Evolutionary conservation across 2,113 vertebrate genomes (phyloP).

Genomic region (Nerophis lumbriciformis): DNA sequence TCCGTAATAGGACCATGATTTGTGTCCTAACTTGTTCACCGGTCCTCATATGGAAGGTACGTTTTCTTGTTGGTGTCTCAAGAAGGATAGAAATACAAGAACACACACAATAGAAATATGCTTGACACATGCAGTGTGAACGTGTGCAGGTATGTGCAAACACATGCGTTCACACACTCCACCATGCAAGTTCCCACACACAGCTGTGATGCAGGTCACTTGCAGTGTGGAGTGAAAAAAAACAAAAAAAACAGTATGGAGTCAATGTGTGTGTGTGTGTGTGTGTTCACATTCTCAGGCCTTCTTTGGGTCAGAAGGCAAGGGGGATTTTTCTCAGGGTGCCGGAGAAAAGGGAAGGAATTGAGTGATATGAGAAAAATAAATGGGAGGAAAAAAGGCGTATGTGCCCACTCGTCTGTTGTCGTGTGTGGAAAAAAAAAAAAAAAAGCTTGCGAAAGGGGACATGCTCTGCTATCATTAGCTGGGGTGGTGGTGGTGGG

Average conservation of each 20-base stretch:
- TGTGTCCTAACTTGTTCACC: too few species aligned
- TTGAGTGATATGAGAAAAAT: constrained; percentile 68
- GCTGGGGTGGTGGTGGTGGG: constrained; percentile 36
- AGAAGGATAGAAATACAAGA: too few species aligned
- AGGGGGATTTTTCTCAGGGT: constrained; percentile 70
- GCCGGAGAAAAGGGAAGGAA: constrained; percentile 55
- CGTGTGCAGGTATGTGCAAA: constrained; percentile 45
- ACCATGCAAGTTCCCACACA: constrained; percentile 59
- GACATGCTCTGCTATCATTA: constrained; percentile 79
- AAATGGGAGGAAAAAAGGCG: constrained; percentile 44
- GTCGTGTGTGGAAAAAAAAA: constrained; percentile 61
- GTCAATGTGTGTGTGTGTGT: constrained; percentile 24
- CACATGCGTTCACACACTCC: constrained; percentile 44
- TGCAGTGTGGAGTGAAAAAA: constrained; percentile 35
- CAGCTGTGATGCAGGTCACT: constrained; percentile 68
- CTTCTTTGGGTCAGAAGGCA: constrained; percentile 61
- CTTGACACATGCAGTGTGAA: constrained; percentile 17
- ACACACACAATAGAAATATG: constrained; percentile 20
- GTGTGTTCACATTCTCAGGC: constrained; percentile 58
- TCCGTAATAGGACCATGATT: too few species aligned
- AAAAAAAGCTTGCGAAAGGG: constrained; percentile 79
- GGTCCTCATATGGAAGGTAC: too few species aligned
- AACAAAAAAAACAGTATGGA: constrained; percentile 46
- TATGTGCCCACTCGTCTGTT: constrained; percentile 58
- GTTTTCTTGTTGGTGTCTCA: too few species aligned